A percentile compares a stretch with the other conserved stretches of the same genome.
Conservation (phyloP, 2,888 invertebrate species). For the Ochropleura plecta region DNA sequence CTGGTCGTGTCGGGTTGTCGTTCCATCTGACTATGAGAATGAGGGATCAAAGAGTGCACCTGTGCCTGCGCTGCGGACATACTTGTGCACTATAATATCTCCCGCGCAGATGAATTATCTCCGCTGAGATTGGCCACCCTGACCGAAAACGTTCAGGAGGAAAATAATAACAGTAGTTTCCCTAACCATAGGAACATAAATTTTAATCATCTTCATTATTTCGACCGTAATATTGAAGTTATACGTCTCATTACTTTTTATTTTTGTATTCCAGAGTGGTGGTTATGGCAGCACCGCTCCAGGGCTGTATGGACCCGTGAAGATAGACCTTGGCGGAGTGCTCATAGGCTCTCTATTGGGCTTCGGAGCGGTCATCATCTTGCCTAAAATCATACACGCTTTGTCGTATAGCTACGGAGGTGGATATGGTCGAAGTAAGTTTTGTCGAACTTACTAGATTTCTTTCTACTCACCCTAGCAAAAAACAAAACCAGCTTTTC, state of each 20-base stretch:
- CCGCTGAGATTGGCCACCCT: no score
- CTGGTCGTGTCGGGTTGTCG: no score
- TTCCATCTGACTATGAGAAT: no score
- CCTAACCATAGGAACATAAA: no score
- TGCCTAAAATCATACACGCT: conserved; percentile 94
- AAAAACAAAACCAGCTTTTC: background rate
- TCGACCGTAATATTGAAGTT: background rate
- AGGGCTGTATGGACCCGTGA: conserved; percentile 93
- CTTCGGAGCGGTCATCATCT: conserved; percentile 94
- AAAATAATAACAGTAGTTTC: no score
- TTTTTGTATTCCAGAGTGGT: conserved; percentile 75
- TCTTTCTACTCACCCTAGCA: background rate
- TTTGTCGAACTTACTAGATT: background rate
- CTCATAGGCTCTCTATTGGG: conserved; percentile 95
- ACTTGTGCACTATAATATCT: no score
- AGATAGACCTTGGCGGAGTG: conserved; percentile 95
- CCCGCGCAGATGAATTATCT: no score
- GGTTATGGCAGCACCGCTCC: conserved; percentile 85
- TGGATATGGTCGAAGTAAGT: conserved; percentile 93
- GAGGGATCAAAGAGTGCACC: no score
- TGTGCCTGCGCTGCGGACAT: no score
- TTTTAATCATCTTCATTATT: no score
- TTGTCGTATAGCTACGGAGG: conserved; percentile 92
- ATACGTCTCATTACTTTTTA: background rate
- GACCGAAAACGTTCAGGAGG: no score